Evolutionary conservation across 2,113 vertebrate species (phyloP).

Genomic region (Larimichthys crocea): DNA sequence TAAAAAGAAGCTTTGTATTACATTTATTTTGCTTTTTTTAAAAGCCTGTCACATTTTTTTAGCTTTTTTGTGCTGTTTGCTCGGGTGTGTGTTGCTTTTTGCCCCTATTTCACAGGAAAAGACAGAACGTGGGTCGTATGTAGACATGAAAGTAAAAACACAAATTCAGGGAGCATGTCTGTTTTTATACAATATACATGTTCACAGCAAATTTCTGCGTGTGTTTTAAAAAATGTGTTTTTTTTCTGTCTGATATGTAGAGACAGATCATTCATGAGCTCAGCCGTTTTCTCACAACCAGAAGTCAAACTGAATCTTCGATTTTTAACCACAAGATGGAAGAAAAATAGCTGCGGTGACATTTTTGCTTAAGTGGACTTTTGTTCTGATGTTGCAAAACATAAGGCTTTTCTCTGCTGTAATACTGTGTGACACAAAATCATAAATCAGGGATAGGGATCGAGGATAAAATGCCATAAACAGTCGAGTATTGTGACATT

Average conservation of each 20-base stretch:
- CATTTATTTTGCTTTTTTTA: not conserved
- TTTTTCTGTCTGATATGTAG: not conserved
- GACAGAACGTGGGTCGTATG: not conserved
- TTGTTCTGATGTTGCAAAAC: not conserved
- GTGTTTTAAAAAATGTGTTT: not conserved
- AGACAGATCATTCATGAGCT: not conserved
- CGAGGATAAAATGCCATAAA: too few species aligned
- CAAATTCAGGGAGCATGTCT: not conserved
- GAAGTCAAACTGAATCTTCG: too few species aligned
- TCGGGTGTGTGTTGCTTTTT: not conserved
- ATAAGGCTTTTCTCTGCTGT: not conserved
- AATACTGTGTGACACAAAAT: not conserved
- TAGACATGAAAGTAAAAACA: not conserved
- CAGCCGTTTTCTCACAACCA: not conserved
- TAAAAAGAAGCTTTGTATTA: not conserved
- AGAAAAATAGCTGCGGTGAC: not conserved
- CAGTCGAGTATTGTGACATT: not conserved
- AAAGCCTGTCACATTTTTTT: not conserved
- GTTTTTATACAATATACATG: not conserved
- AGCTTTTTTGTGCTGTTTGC: not conserved
- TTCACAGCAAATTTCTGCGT: not conserved
- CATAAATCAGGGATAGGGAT: too few species aligned
- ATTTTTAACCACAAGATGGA: not conserved
- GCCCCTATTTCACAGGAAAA: not conserved
- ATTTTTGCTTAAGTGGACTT: not conserved